Conservation (phyloP, 2,888 invertebrate genomes). For the Biston stratarius region DNA sequence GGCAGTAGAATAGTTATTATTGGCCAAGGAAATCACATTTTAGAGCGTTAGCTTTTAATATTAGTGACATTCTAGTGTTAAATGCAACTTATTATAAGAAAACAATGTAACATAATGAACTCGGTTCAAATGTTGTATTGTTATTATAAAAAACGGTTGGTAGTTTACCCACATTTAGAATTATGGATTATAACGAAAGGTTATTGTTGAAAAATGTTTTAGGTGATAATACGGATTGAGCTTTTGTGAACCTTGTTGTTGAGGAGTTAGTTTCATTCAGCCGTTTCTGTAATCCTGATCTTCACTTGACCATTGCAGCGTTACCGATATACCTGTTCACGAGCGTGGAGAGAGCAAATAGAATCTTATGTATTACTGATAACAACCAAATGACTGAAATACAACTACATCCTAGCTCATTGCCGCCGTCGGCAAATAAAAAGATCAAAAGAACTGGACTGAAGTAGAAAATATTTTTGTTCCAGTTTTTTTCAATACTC, state of each 20-base stretch:
- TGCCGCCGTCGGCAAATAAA: no score
- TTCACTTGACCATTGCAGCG: conserved; percentile 1
- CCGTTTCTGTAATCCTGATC: conserved; percentile 29
- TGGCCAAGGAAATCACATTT: conserved; percentile 64
- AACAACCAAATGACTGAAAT: background rate
- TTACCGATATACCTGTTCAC: background rate
- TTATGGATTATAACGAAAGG: conserved; percentile 76
- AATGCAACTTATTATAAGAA: conserved; percentile 73
- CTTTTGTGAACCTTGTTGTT: conserved; percentile 81
- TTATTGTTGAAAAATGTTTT: conserved; percentile 86
- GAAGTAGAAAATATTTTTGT: no score
- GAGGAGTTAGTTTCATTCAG: conserved; percentile 60
- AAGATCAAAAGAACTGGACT: no score
- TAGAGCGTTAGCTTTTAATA: conserved; percentile 81
- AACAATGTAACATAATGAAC: conserved; percentile 70
- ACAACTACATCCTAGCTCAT: no score
- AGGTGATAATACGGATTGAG: conserved; percentile 84
- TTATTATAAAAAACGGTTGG: conserved; percentile 79
- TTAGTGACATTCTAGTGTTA: conserved; percentile 85
- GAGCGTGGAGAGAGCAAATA: no score
- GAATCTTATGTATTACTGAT: no score
- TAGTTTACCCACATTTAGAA: conserved; percentile 84
- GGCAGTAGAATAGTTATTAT: conserved; percentile 56
- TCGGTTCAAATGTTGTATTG: conserved; percentile 83
- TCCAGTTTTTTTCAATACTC: no score